Conservation (phyloP, 23 tunicate genomes). For the Botrylloides violaceus region DNA sequence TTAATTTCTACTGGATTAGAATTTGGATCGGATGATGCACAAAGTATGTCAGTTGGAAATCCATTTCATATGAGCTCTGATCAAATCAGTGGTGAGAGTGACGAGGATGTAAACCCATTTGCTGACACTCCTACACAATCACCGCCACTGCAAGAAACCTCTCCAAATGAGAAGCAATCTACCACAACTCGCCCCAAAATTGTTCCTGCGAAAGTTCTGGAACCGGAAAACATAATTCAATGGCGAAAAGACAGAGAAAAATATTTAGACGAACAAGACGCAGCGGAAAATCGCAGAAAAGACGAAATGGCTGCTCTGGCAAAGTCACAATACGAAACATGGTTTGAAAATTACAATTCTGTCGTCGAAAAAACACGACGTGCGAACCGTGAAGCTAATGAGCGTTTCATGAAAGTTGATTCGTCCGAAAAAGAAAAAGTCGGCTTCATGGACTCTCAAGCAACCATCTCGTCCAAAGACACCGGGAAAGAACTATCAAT, state of each 20-base stretch:
- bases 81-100: no score
- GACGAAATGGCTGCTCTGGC: neutral
- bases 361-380: neutral
- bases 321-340: conserved; percentile 3
- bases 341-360: conserved; percentile 2
- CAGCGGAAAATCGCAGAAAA: neutral
- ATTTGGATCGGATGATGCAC: no score
- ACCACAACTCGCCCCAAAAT: no score
- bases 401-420: neutral
- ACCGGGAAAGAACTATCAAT: neutral
- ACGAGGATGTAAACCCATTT: no score
- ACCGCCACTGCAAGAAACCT: no score
- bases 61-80: no score
- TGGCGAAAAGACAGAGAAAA: conserved; percentile 10
- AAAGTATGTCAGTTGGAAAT: no score
- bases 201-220: neutral
- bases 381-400: neutral
- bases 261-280: neutral
- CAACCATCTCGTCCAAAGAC: neutral
- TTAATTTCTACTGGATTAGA: no score
- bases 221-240: conserved; percentile 4
- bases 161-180: no score
- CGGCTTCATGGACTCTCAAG: neutral
- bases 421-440: conserved; percentile 1
- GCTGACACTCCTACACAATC: no score